These are phyloP conservation scores for Artemia franciscana DNA, from an alignment of 1,140 invertebrate species.

Conservation along the genomic window DNA sequence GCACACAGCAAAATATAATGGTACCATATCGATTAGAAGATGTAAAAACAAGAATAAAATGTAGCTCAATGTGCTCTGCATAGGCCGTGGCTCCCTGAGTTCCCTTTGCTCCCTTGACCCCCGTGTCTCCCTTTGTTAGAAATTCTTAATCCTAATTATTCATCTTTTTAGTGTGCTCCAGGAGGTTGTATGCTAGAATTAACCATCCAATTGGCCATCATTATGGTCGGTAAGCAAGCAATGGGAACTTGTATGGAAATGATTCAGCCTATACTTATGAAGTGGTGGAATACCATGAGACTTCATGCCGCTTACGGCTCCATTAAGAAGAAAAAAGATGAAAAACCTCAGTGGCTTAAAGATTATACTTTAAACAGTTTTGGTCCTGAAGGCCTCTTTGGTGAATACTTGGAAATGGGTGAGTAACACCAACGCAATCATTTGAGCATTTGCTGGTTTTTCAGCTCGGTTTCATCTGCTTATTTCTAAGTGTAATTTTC, in stretches of 20 bases:
- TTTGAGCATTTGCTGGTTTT: no score
- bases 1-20: no score
- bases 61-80: no score
- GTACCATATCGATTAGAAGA: no score
- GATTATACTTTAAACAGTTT: conserved; percentile 77
- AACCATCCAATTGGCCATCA: conserved; percentile 37
- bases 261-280: conserved; percentile 35
- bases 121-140: no score
- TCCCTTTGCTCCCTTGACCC: no score
- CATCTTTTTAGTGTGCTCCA: conserved; percentile 28
- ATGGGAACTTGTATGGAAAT: conserved; percentile 35
- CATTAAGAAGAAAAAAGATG: conserved; percentile 14
- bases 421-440: no score
- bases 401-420: conserved; percentile 33
- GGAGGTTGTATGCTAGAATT: conserved; percentile 39
- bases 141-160: no score
- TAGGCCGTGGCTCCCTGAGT: no score
- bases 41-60: no score
- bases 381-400: conserved; percentile 71
- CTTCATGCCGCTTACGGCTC: conserved; percentile 25
- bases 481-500: conserved; percentile 13
- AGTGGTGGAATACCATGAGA: conserved; percentile 42
- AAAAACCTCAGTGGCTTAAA: conserved; percentile 50
- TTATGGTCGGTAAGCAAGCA: conserved; percentile 45
- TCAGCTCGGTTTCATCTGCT: conserved; percentile 8